phyloP scores from a whole-genome alignment of 2,797 vertebrate genomes.

The Odontamblyopus lacepedii region DNA sequence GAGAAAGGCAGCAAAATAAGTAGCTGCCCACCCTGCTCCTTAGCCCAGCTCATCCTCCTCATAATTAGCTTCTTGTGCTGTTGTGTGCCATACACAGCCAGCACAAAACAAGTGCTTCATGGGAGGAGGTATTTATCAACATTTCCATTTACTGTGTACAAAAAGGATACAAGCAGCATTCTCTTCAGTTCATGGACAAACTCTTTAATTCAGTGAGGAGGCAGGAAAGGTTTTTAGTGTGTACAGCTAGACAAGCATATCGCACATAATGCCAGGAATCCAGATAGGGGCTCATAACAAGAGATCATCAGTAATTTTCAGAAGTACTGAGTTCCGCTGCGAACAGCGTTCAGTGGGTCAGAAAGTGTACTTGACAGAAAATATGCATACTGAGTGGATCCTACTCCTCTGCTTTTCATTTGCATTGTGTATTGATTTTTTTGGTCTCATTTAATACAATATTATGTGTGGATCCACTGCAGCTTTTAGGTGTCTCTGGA shows the following conservation, averaged over 20 bases:
- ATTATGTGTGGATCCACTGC: constrained; percentile 80
- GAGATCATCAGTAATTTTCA: constrained; percentile 82
- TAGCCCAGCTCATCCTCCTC: constrained; percentile 74
- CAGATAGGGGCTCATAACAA: constrained; percentile 78
- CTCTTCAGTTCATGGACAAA: constrained; percentile 75
- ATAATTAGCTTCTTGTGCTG: constrained; percentile 82
- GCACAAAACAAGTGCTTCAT: constrained; percentile 80
- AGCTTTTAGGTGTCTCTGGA: constrained; percentile 79
- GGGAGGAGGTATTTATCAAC: constrained; percentile 76
- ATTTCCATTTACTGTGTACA: constrained; percentile 76
- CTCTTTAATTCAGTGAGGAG: constrained; percentile 74
- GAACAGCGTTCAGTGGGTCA: constrained; percentile 79
- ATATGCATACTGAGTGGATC: constrained; percentile 87
- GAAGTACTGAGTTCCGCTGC: constrained; percentile 77
- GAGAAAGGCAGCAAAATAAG: constrained; percentile 75
- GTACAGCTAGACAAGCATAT: constrained; percentile 68
- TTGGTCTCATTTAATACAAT: constrained; percentile 83
- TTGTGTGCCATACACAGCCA: constrained; percentile 68
- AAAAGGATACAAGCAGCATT: constrained; percentile 77
- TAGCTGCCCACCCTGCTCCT: constrained; percentile 72
- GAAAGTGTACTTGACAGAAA: constrained; percentile 88
- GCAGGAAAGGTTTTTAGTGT: constrained; percentile 60
- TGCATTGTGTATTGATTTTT: constrained; percentile 87
- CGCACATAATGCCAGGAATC: constrained; percentile 67
- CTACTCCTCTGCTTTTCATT: constrained; percentile 84